Base-by-base conservation (phyloP, 2,888 invertebrate species). In the Acanthococcus lagerstroemiae region DNA sequence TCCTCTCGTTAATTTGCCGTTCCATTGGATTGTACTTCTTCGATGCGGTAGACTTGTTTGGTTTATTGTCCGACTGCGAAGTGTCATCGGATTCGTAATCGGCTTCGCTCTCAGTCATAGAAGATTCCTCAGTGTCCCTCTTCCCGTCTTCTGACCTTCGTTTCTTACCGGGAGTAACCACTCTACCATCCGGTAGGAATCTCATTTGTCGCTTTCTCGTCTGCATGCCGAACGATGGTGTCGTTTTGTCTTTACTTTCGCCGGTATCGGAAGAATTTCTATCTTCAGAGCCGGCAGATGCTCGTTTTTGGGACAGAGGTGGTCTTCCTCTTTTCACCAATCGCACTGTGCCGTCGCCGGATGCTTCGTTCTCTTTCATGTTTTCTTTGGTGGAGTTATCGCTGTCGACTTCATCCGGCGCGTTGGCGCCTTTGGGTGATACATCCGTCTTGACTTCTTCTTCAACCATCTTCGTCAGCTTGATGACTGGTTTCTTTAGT, bases 171-270 rank as follows among this genome's bases (percentile, higher is more conserved):
- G 52, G 52, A 22, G 52, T 27, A n/a, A 66, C 15, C 7, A 66
- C 15, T 5, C 56, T 25, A 21, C 66, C 66, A 30, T 66, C 66
- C 3, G 66, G 66, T 56, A 57, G n/a, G n/a, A 66, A 66, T 66
- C 57, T 66, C 50, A 66, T 7, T n/a, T 57, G 44, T 12, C 66
- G 56, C 46, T 66, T 66, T 22, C 66, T 44, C 66, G 66, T 66
- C 17, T 66, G 66, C 57, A 66, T 57, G 4, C 57, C 55, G n/a
- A 48, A 66, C 50, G 55, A 56, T 27, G 56, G 3, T 1, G 48
- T 7, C 4, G 56, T 22, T 27, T 56, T 48, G 25, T 45, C 24
- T 5, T 17, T 19, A 22, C 27, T 24, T 15, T 66, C 66, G 4
- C 17, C 9, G 4, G 50, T 48, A 22, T 55, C 65, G 0, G 46